Conservation (phyloP, 2,113 vertebrate species). For the Chionomys nivalis region DNA sequence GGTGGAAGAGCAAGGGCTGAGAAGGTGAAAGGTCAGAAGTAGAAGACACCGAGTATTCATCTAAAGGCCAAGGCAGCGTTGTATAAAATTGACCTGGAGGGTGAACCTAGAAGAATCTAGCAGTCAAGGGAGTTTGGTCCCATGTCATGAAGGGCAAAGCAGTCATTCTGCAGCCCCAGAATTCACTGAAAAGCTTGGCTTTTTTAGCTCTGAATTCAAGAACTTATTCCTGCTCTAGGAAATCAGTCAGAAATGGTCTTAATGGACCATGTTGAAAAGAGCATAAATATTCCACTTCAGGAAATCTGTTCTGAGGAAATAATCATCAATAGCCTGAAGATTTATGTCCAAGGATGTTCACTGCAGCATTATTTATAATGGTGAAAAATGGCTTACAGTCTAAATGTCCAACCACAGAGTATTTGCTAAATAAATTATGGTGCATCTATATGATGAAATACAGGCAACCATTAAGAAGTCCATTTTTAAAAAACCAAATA, state of each 20-base stretch:
- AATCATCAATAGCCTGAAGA: conserved; percentile 45
- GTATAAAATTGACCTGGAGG: neutral
- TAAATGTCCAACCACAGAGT: neutral
- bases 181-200: neutral
- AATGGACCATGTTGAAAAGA: conserved; percentile 55
- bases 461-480: conserved; percentile 10
- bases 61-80: neutral
- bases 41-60: neutral
- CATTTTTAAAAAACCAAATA: conserved; percentile 23
- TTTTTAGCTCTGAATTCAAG: conserved; percentile 40
- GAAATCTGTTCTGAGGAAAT: conserved; percentile 60
- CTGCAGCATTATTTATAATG: conserved; percentile 68
- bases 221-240: conserved; percentile 31
- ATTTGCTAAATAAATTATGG: conserved; percentile 54
- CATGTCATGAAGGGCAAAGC: neutral
- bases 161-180: neutral
- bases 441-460: conserved; percentile 18
- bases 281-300: conserved; percentile 56
- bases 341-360: conserved; percentile 61
- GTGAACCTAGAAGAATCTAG: neutral
- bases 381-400: conserved; percentile 47
- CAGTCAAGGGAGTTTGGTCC: neutral
- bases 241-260: conserved; percentile 57
- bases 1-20: neutral
- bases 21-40: neutral